These are phyloP conservation scores for Hippopotamus amphibius DNA, from an alignment of 2,113 vertebrate species.

Conservation along the genomic window DNA sequence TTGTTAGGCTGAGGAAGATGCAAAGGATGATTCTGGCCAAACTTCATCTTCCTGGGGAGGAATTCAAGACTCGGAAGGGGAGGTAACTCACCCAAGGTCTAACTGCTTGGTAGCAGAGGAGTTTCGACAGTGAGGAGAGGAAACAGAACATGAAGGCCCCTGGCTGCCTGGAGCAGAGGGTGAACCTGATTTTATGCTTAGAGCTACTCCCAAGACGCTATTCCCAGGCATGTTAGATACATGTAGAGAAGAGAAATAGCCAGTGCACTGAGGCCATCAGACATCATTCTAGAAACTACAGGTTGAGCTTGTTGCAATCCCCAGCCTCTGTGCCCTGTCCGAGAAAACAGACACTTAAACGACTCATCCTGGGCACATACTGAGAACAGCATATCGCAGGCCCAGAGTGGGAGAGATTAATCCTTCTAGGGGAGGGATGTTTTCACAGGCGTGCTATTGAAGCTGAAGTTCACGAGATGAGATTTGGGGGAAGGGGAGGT, in stretches of 20 bases:
- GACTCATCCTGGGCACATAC: background rate
- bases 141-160: background rate
- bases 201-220: background rate
- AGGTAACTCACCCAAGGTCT: background rate
- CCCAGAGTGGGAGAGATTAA: accelerated
- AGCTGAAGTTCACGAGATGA: background rate
- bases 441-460: background rate
- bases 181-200: too few species aligned
- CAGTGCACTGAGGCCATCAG: background rate
- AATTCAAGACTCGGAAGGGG: background rate
- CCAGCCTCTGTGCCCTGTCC: too few species aligned
- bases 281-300: background rate
- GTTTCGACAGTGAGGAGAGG: background rate
- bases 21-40: background rate
- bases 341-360: background rate
- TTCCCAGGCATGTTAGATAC: background rate
- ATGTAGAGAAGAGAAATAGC: background rate
- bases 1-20: background rate
- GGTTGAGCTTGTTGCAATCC: accelerated
- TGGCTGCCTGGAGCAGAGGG: background rate
- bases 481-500: background rate
- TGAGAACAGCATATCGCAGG: accelerated
- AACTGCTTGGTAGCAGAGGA: background rate
- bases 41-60: background rate
- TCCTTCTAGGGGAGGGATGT: background rate